Evolutionary conservation across 2,113 vertebrate genomes (phyloP).

Genomic region (Litocranius walleri): DNA sequence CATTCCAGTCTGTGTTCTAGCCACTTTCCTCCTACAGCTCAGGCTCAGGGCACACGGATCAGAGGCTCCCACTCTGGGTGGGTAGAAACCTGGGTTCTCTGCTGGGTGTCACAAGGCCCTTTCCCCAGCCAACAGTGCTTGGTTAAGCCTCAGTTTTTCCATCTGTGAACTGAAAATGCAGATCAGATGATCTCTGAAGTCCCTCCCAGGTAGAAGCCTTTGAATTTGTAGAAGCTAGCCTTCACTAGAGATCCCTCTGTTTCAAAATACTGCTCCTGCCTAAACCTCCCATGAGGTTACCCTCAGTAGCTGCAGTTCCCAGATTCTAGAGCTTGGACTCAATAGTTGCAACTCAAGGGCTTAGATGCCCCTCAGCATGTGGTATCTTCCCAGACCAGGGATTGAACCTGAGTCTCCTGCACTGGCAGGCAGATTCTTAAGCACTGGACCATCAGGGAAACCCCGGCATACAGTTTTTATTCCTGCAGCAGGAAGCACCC

Average conservation of each 20-base stretch:
- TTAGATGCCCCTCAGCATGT: not conserved
- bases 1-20: not conserved
- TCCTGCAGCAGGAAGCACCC: not conserved
- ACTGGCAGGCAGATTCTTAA: not conserved
- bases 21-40: not conserved
- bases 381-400: not conserved
- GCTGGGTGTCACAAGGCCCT: not conserved
- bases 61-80: not conserved
- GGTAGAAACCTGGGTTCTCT: not conserved
- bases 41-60: rapidly evolving
- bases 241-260: not conserved
- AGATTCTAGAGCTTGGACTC: not conserved
- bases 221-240: not conserved
- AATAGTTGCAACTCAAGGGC: not conserved
- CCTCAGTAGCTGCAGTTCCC: not conserved
- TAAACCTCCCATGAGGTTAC: not conserved
- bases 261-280: not conserved
- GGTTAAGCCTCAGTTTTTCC: not conserved
- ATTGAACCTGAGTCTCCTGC: not conserved
- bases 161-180: not conserved
- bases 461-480: not conserved
- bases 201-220: not conserved
- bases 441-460: not conserved
- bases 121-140: not conserved
- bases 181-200: not conserved